A percentile compares a stretch with the other conserved stretches of the same genome.
These are phyloP conservation scores for Acromyrmex charruanus DNA, from an alignment of 1,140 invertebrate genomes.

Conservation along the genomic window DNA sequence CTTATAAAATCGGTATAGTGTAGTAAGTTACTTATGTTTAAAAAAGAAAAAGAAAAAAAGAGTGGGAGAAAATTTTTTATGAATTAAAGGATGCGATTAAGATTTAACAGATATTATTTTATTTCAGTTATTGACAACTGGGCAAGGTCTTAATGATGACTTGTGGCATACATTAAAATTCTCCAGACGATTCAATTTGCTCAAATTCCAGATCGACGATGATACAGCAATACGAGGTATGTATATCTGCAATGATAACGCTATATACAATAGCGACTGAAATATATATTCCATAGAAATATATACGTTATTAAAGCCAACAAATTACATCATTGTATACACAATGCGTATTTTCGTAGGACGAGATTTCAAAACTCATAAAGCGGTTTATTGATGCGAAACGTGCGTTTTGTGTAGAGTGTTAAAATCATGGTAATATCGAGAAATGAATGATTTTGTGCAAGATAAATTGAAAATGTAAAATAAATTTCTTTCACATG, in stretches of 20 bases:
- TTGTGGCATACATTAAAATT: slow-evolving; percentile 97
- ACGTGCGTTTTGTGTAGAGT: not conserved
- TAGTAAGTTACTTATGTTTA: not conserved
- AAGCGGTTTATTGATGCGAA: slow-evolving; percentile 6
- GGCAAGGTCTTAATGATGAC: slow-evolving; percentile 95
- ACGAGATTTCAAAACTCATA: slow-evolving; percentile 10
- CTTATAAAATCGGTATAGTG: not conserved
- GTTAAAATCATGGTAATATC: slow-evolving; percentile 11
- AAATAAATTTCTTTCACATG: slow-evolving; percentile 8
- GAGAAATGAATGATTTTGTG: not conserved
- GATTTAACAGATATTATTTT: not conserved
- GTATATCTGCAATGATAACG: slow-evolving; percentile 71
- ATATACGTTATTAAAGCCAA: slow-evolving; percentile 16
- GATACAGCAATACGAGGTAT: slow-evolving; percentile 94
- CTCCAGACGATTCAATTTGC: slow-evolving; percentile 92
- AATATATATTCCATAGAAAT: not conserved
- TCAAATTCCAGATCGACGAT: slow-evolving; percentile 95
- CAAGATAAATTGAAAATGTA: slow-evolving; percentile 23
- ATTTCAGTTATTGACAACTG: slow-evolving; percentile 92
- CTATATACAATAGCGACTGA: not conserved
- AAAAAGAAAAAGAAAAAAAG: not conserved
- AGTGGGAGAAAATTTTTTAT: not conserved
- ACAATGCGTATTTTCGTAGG: not conserved
- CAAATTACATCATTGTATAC: slow-evolving; percentile 13
- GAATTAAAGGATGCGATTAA: not conserved